Base-by-base conservation (phyloP, 1,140 invertebrate species). In the Caenorhabditis remanei region DNA sequence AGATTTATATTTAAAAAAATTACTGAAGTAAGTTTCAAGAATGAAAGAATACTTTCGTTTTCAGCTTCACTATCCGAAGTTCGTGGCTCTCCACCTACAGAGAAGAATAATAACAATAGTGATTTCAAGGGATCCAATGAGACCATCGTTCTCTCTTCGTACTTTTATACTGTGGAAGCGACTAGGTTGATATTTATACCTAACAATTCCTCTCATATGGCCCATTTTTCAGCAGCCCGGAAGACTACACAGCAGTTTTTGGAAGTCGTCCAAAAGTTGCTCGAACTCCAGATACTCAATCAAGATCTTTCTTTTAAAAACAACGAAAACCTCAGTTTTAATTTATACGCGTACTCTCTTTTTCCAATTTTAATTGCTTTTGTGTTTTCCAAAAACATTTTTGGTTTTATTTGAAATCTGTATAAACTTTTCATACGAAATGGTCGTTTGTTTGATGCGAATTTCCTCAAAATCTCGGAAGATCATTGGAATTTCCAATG, bases 231-330 rank as follows among this genome's bases (percentile, higher is more conserved):
- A 79, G 71, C 24, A 84, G 55, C 21, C 55, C 83, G 9, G 83
- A 84, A n/a, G 83, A 84, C 55, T 84, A 84, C 83, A 84, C 83
- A 2, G 83, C 83, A 46, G 83, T 84, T 4, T 84, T 84, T 61
- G 83, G 83, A 46, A 63, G 55, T 40, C 83, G 83, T 58, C 83
- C 83, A 32, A 84, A 84, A 48, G 83, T 84, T 9, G 83, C 83
- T 61, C 55, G 83, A 48, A 84, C 83, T n/a, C 83, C 83, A 13
- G 83, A 84, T 84, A 79, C 71, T 50, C 71, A 79, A 79, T 79
- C 71, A 24, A 79, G 71, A 79, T 79, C 71, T 24, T 79, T 79
- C 46, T 79, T 79, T n/a, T 79, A 50, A 53, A 48, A 79, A 50
- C 65, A 50, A 24, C 46, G 46, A 21, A n/a, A 50, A 79, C 71